Evolutionary conservation across 1,140 invertebrate genomes (phyloP), one percentile per base, ranked within the genome.

Genomic region (Ctenoplectra terminalis): DNA sequence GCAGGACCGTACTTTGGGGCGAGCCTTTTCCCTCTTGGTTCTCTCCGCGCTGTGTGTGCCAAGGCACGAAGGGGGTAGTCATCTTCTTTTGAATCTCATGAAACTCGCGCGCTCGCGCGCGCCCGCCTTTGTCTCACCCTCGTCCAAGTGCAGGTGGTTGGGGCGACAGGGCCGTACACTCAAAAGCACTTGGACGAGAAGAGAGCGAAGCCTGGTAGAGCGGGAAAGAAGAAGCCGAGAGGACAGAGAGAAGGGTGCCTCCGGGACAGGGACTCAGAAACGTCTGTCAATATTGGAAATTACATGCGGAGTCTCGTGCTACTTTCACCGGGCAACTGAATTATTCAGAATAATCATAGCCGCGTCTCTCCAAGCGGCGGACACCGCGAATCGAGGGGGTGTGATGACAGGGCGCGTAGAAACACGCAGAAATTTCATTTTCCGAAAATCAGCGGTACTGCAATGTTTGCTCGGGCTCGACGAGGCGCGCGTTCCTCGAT

Each of bases 41-140:
- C 37, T 48, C n/a, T 43, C 61, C 20, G 23, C 11, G 29, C 31
- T 37, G 31, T 78, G 67, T 50, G 50, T 31, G 46, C 71, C 37
- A 52, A 43, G 50, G 54, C 52, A 67, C 54, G 37, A 86, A 83
- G 84, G 86, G 88, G 85, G 85, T 89, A 88, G 87, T 87, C 90
- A 78, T 87, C 85, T 89, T 89, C 88, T 90, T 90, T 89, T 89
- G 90, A 91, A 90, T 91, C 88, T 92, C 87, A 80, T 85, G 86
- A 89, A 91, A 92, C 91, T 89, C 89, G 78, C 69, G 60, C 78
- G 54, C n/a, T n/a, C 84, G 87, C 90, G 75, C 61, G 75, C 56
- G 54, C 75, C 52, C 81, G 87, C 87, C 87, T 92, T 92, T 92
- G 91, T 92, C 89, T 91, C 90, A 87, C 89, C 87, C 90, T 89